Conservation (phyloP, 2,113 vertebrate genomes). For the Entelurus aequoreus region DNA sequence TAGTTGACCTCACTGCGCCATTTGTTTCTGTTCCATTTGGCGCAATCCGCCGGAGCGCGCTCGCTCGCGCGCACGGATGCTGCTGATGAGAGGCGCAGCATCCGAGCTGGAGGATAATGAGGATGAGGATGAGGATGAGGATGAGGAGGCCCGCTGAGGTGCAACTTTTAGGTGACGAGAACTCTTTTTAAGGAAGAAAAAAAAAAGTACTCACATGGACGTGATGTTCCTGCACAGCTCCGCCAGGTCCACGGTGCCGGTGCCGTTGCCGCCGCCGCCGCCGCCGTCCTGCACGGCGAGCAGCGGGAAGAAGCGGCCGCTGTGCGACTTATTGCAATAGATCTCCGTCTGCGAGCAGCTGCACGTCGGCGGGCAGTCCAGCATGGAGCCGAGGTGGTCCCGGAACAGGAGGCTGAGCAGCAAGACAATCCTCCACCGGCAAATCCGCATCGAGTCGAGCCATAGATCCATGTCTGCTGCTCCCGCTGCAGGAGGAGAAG, state of each 20-base stretch:
- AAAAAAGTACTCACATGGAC: conserved; percentile 88
- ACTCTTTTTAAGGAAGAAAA: too few relatives aligned
- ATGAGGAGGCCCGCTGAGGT: conserved; percentile 49
- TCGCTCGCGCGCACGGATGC: conserved; percentile 9
- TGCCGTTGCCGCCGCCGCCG: conserved; percentile 76
- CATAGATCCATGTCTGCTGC: conserved; percentile 70
- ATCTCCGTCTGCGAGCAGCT: conserved; percentile 93
- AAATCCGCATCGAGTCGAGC: conserved; percentile 68
- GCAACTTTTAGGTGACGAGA: conserved; percentile 49
- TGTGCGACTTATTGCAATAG: conserved; percentile 92
- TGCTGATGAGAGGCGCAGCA: conserved; percentile 40
- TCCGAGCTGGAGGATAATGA: conserved; percentile 8
- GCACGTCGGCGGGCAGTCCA: conserved; percentile 97
- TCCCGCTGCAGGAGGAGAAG: conserved; percentile 1
- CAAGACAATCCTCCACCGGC: conserved; percentile 94
- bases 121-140: not conserved
- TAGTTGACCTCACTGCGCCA: conserved; percentile 51
- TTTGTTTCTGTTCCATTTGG: conserved; percentile 49
- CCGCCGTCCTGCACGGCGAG: conserved; percentile 88
- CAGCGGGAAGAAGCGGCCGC: conserved; percentile 91
- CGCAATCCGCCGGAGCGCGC: conserved; percentile 40
- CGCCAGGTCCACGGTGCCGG: conserved; percentile 77
- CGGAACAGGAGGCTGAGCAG: conserved; percentile 87
- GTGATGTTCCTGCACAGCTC: conserved; percentile 95
- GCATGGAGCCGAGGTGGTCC: conserved; percentile 90